Evolutionary conservation across 2,113 vertebrate species (phyloP), one percentile per base, ranked within the genome.

Genomic region (Manacus vitellinus): DNA sequence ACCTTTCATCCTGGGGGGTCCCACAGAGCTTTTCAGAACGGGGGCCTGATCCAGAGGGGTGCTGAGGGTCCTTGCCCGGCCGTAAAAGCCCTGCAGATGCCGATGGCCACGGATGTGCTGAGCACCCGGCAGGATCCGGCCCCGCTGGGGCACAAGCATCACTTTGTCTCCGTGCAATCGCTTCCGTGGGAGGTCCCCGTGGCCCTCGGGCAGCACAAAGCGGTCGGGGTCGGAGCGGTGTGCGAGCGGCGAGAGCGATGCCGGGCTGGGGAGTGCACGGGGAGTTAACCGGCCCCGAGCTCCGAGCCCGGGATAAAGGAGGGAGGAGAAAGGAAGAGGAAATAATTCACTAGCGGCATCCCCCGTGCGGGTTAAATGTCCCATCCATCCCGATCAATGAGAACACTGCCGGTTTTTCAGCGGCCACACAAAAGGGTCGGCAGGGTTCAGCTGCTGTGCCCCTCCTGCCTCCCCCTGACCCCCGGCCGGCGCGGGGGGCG

Each of bases 1-100:
- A 97, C 96, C 91, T 97, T 96, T 96, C 95, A 95, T 96, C 96
- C 96, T 97, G 95, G 95, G 92, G 94, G 94, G 96, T 96, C 96
- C 96, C 94, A 89, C 94, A 47, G 95, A 97, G 95, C 96, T 96
- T 96, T 96, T 94, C 94, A 96, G 73, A 94, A 56, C 0, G 5
- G 10, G 70, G 74, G 83, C 19, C 4, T 0, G 66, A 96, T 96
- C 73, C 91, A 3, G 86, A 75, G 92, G 78, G 94, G 88, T 96
- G 47, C 96, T 84, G 94, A 80, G 94, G 67, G 52, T n/a, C 52
- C 43, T 61, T 31, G 20, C 20, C 35, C 65, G 14, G 83, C 79
- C 46, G 4, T 20, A n/a, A 77, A 95, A 82, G 28, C 68, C 56
- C 2, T 2, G 9, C 3, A 2, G 81, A 58, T 10, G 65, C 68